Evolutionary conservation across 2,113 vertebrate species (phyloP), one percentile per base, ranked within the genome.

Genomic region (Nicator chloris): DNA sequence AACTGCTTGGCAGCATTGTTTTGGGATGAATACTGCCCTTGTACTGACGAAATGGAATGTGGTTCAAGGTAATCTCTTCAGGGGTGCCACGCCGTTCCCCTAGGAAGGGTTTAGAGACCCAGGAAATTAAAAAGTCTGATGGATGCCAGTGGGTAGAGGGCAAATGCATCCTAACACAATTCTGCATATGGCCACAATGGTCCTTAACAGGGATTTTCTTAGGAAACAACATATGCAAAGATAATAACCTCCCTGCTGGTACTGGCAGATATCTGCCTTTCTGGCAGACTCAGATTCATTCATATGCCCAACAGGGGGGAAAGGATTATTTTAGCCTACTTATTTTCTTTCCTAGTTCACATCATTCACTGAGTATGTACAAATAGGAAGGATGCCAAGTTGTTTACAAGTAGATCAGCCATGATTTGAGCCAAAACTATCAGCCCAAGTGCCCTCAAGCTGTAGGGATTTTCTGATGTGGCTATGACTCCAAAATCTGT

Each of bases 391-490:
- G n/a, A 78, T 47, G 86, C 84, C 90, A 94, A 83, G 75, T n/a
- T 97, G 90, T 97, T 96, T 95, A 93, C 85, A 90, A 70, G 86
- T 82, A 73, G 81, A 91, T 73, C 84, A 70, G 66, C 7, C 15
- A 45, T 73, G 6, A 73, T 47, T 56, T 78, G 53, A 88, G 90
- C 56, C 82, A 90, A 94, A 93, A 72, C n/a, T 51, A 64, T 75
- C 64, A 50, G 76, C 68, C 31, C 75, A 78, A 95, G 40, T 88
- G 80, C 88, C 92, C 76, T 93, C 77, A 71, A 11, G 86, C 20
- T 50, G 84, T 11, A 56, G 64, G 76, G 72, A 40, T 77, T 93
- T 96, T 94, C 85, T 91, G 39, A 81, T 92, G 90, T 60, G 51
- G 47, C 40, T 82, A 0, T 7, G 27, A 53, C 56, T 86, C 90